Evolutionary conservation across 2,888 invertebrate genomes (phyloP).

Genomic region (Exephanes ischioxanthus): DNA sequence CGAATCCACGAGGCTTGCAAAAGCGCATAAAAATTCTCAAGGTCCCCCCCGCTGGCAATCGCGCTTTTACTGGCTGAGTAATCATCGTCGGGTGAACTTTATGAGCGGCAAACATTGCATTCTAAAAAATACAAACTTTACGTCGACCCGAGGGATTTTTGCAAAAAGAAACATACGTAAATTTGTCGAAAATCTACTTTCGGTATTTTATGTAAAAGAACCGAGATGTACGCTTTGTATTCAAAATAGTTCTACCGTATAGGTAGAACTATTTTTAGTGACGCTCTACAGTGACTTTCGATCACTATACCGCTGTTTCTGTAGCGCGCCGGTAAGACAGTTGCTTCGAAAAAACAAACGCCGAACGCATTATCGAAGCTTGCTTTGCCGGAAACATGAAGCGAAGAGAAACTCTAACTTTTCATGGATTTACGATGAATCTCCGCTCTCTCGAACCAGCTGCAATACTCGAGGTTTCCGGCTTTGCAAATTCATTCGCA

Average conservation of each 20-base stretch:
- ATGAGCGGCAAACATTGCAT: conserved; percentile 21
- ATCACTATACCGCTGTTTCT: neutral
- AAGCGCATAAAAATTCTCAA: neutral
- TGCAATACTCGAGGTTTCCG: neutral
- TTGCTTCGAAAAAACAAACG: neutral
- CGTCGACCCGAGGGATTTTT: neutral
- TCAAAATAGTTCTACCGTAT: too few species aligned
- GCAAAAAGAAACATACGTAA: neutral
- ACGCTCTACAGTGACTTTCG: neutral
- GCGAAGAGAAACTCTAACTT: neutral
- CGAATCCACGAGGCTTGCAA: neutral
- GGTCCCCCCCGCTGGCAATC: neutral
- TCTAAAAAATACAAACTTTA: neutral
- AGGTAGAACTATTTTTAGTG: neutral
- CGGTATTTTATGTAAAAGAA: neutral
- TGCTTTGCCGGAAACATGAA: neutral
- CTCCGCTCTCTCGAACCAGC: neutral
- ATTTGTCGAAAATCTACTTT: too few species aligned
- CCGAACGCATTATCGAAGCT: neutral
- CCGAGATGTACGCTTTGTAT: neutral
- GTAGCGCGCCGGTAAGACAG: neutral
- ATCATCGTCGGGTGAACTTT: neutral
- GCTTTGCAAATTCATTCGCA: conserved; percentile 2
- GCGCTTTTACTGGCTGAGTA: conserved; percentile 7
- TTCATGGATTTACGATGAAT: neutral